Conservation (phyloP, 2,797 vertebrate species). For the Pyrocephalus nanus region DNA sequence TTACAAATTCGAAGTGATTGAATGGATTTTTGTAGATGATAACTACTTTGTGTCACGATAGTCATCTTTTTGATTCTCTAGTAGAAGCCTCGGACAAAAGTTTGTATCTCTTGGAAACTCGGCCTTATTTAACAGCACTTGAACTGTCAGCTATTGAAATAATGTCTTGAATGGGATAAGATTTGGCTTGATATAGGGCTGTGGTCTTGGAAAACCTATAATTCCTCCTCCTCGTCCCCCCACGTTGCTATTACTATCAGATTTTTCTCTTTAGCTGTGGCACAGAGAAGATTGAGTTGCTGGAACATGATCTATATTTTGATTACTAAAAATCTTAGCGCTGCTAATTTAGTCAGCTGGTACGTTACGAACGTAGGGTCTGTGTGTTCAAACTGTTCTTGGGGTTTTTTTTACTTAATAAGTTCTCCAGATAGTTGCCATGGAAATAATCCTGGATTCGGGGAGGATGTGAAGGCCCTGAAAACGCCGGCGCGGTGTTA, state of each 20-base stretch:
- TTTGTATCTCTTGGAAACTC: background rate
- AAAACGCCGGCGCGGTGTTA: background rate
- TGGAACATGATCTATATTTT: slow-evolving; percentile 46
- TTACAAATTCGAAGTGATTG: background rate
- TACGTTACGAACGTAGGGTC: background rate
- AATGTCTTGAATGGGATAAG: background rate
- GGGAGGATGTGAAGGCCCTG: background rate
- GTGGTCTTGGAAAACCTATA: background rate
- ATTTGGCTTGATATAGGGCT: background rate
- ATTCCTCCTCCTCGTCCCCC: background rate
- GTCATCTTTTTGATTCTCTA: background rate
- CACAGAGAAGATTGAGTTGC: background rate
- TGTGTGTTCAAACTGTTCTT: slow-evolving; percentile 56
- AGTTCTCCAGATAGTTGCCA: slow-evolving; percentile 61
- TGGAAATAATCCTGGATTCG: slow-evolving; percentile 49
- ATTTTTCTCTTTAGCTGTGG: background rate
- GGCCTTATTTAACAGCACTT: background rate
- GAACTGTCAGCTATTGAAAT: background rate
- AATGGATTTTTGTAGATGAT: background rate
- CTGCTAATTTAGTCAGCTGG: slow-evolving; percentile 48
- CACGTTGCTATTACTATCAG: background rate
- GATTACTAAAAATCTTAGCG: background rate
- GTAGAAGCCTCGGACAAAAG: background rate
- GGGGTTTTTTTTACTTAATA: slow-evolving; percentile 25
- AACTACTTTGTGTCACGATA: background rate